Evolutionary conservation across 2,888 invertebrate species (phyloP), one percentile per base, ranked within the genome.

Genomic region (Yponomeuta cagnagella): DNA sequence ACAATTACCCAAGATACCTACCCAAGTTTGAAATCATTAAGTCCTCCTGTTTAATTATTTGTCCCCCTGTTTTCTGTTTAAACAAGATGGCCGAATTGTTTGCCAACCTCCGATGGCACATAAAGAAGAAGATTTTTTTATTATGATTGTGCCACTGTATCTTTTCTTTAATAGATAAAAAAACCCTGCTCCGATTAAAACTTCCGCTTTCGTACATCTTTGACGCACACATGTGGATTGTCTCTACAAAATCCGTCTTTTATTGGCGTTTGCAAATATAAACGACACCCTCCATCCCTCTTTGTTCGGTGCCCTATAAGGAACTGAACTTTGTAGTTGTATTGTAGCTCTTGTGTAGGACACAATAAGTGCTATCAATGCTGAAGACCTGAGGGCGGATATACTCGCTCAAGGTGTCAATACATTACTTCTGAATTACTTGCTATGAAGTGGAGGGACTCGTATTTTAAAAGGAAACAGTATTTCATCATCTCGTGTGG

Each of bases 171-270:
- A 12, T 52, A 52, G 8, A 12, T 52, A 52, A 52, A 12, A 12
- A 12, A 10, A 9, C 52, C 12, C 52, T 52, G 8, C 52, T 52
- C 52, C 52, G 12, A 52, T 52, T 52, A 6, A 52, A 52, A 9
- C 52, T 52, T 52, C 8, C 52, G 12, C 4, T 9, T 52, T 52
- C 52, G 52, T 52, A 52, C 52, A 52, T 52, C 52, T 52, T 52
- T 52, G 52, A 12, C 15, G 23, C 4, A 9, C 64, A 64, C 64
- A 64, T 64, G 64, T 64, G 64, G 1, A 64, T n/a, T 64, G 64
- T 64, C 23, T 23, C 15, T 10, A 52, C n/a, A 31, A 64, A 64
- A 64, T 64, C 64, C 64, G 15, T 64, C 64, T 64, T 64, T 64
- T 64, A 64, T 64, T 64, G 64, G 64, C 52, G 52, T 52, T 12